Percentiles rank a stretch among this genome's conserved stretches.
phyloP scores from a whole-genome alignment of 2,888 invertebrate genomes.

The Agrenia bidenticulata region DNA sequence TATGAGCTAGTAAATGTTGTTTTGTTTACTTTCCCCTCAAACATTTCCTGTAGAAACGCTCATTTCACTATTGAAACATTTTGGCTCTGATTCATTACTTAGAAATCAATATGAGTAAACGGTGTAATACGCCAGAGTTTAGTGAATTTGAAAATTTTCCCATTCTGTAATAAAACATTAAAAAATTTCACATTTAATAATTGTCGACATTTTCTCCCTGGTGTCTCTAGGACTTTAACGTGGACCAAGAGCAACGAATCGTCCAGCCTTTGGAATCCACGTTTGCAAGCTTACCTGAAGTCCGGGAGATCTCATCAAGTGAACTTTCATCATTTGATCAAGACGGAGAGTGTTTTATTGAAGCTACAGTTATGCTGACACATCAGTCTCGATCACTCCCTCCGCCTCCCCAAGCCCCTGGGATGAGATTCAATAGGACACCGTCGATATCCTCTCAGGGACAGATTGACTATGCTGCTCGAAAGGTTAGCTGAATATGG shows the following conservation, averaged over 20 bases:
- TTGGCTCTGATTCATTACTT: too few relatives aligned
- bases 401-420: constrained; percentile 52
- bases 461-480: constrained; percentile 72
- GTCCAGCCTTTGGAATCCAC: constrained; percentile 60
- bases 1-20: too few relatives aligned
- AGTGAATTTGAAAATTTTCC: too few relatives aligned
- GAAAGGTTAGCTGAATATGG: constrained; percentile 59
- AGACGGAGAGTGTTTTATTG: constrained; percentile 13
- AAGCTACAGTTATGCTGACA: constrained; percentile 55
- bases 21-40: too few relatives aligned
- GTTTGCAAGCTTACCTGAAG: constrained; percentile 50
- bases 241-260: constrained; percentile 66
- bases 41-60: too few relatives aligned
- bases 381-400: constrained; percentile 71
- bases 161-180: too few relatives aligned
- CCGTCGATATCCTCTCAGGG: constrained; percentile 81
- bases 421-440: constrained; percentile 66
- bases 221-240: constrained; percentile 65
- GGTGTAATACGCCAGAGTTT: too few relatives aligned
- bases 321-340: constrained; percentile 32
- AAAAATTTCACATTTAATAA: too few relatives aligned
- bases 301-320: constrained; percentile 43
- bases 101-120: too few relatives aligned
- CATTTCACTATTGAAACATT: too few relatives aligned
- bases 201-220: too few relatives aligned